These are phyloP conservation scores for Tympanoctomys barrerae DNA, from an alignment of 2,797 vertebrate species.

Conservation along the genomic window DNA sequence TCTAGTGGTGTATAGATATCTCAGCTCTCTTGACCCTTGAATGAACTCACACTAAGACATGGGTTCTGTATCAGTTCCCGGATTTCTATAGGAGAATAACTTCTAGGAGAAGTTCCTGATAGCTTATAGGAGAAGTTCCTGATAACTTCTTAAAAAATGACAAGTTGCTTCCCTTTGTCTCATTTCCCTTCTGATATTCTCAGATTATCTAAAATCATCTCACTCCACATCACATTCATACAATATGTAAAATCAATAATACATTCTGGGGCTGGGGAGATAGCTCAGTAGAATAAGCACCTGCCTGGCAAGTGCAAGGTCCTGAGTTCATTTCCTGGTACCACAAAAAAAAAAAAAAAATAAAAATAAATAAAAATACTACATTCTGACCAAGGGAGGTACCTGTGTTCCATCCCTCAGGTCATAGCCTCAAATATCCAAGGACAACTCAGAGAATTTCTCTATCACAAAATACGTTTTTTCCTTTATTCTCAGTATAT, in stretches of 20 bases:
- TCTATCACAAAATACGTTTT: background rate
- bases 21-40: background rate
- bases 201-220: background rate
- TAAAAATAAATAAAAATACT: too few species aligned
- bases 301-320: too few species aligned
- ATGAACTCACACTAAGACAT: background rate
- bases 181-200: background rate
- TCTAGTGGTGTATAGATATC: background rate
- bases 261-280: background rate
- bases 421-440: background rate
- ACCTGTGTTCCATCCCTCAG: background rate
- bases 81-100: background rate
- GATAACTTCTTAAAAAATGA: background rate
- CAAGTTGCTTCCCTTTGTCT: background rate
- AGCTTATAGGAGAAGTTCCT: too few species aligned
- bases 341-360: too few species aligned
- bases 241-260: background rate
- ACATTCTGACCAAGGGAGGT: background rate
- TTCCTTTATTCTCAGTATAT: conserved; percentile 31
- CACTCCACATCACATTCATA: background rate
- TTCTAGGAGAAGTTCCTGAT: too few species aligned
- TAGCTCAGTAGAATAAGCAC: too few species aligned
- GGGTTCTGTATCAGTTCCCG: background rate
- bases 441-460: conserved; percentile 4
- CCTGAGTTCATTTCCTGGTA: too few species aligned